Evolutionary conservation across 2,888 invertebrate species (phyloP).

Genomic region (Sinhomidia bicolor): DNA sequence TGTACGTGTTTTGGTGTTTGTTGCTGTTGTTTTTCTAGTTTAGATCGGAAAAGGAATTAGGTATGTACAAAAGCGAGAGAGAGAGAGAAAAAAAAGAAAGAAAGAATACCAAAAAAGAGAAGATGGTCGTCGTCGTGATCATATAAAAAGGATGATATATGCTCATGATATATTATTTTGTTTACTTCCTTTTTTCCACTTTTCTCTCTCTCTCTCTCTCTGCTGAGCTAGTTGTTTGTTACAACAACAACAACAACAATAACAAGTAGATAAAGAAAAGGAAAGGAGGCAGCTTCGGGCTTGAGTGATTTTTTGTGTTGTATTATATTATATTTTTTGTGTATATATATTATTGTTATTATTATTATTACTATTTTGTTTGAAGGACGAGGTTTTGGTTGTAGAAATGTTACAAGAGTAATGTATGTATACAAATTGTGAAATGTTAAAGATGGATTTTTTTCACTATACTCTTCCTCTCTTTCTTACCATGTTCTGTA

Average conservation of each 20-base stretch:
- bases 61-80: not conserved
- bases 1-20: slow-evolving; percentile 32
- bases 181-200: slow-evolving; percentile 63
- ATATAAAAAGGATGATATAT: slow-evolving; percentile 63
- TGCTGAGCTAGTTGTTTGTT: slow-evolving; percentile 45
- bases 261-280: slow-evolving; percentile 53
- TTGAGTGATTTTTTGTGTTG: slow-evolving; percentile 50
- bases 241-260: slow-evolving; percentile 44
- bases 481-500: too few relatives aligned
- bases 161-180: slow-evolving; percentile 69
- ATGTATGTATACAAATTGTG: not conserved
- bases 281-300: slow-evolving; percentile 34
- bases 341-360: slow-evolving; percentile 15
- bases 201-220: slow-evolving; percentile 31
- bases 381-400: not conserved
- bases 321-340: slow-evolving; percentile 48
- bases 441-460: slow-evolving; percentile 2
- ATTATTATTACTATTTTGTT: too few relatives aligned
- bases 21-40: slow-evolving; percentile 48
- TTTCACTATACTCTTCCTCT: not conserved
- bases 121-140: slow-evolving; percentile 48
- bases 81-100: not conserved
- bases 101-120: not conserved
- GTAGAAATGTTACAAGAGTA: not conserved
- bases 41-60: slow-evolving; percentile 20